These are phyloP conservation scores for Pseudopipra pipra DNA, from an alignment of 2,113 vertebrate genomes.

Conservation along the genomic window DNA sequence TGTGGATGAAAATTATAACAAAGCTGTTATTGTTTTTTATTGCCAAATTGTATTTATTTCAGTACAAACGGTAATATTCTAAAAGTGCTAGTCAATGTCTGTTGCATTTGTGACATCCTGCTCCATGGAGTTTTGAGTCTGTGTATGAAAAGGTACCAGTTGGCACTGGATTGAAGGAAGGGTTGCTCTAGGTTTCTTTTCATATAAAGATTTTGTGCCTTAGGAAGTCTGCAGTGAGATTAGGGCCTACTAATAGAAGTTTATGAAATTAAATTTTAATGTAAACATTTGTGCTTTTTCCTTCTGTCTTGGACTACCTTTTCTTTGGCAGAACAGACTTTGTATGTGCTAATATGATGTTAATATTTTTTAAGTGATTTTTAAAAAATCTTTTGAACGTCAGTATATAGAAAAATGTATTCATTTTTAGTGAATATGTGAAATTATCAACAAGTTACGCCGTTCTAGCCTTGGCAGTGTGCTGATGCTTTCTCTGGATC, in stretches of 20 bases:
- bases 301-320: not conserved
- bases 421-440: not conserved
- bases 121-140: not conserved
- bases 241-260: not conserved
- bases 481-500: not conserved
- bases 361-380: not conserved
- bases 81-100: not conserved
- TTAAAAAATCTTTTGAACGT: not conserved
- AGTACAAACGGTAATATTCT: not conserved
- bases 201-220: not conserved
- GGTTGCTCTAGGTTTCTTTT: not conserved
- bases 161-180: not conserved
- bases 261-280: not conserved
- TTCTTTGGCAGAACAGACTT: not conserved
- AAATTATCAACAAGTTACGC: not conserved
- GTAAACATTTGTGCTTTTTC: not conserved
- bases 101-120: not conserved
- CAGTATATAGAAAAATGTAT: not conserved
- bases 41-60: not conserved
- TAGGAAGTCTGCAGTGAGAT: not conserved
- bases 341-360: not conserved
- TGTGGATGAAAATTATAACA: not conserved
- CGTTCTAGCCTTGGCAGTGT: not conserved
- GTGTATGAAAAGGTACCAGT: not conserved
- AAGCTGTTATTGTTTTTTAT: not conserved